These are phyloP conservation scores for Onthophagus sagittarius DNA, from an alignment of 2,888 invertebrate genomes.

Conservation along the genomic window DNA sequence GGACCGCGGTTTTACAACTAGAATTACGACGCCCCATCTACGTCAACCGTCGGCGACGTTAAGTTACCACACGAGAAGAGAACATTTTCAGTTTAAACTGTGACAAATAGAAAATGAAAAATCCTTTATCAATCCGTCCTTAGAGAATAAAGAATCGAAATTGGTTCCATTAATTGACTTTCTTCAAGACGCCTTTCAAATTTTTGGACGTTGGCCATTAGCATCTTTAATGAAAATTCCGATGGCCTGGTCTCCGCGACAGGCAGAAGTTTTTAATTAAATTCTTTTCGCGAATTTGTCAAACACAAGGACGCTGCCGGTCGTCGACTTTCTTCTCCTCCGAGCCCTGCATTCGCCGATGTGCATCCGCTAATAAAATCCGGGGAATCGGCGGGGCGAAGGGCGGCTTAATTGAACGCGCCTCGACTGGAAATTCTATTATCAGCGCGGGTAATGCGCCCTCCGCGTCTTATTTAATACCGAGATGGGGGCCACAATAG, in stretches of 20 bases:
- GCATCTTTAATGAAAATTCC: neutral
- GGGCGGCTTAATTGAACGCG: slow-evolving; percentile 4
- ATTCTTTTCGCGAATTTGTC: slow-evolving; percentile 12
- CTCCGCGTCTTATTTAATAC: neutral
- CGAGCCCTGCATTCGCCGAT: slow-evolving; percentile 6
- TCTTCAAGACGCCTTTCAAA: neutral
- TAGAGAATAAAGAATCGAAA: neutral
- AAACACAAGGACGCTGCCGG: slow-evolving; percentile 2
- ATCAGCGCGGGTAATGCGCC: slow-evolving; percentile 2
- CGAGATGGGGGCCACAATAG: neutral
- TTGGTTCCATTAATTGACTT: neutral
- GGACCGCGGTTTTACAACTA: neutral
- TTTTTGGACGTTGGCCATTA: neutral
- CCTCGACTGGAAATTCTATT: slow-evolving; percentile 4
- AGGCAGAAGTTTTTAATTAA: slow-evolving; percentile 12
- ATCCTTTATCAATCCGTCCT: neutral
- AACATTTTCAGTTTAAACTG: neutral
- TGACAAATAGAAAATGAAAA: neutral
- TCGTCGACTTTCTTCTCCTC: neutral
- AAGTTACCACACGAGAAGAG: neutral
- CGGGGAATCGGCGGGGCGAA: neutral
- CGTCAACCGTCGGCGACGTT: neutral
- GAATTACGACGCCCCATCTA: neutral
- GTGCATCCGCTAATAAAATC: slow-evolving; percentile 11
- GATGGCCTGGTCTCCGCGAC: neutral